A percentile compares a stretch with the other conserved stretches of the same genome.
Evolutionary conservation across 2,888 invertebrate genomes (phyloP).

Genomic region (Eupithecia insigniata): DNA sequence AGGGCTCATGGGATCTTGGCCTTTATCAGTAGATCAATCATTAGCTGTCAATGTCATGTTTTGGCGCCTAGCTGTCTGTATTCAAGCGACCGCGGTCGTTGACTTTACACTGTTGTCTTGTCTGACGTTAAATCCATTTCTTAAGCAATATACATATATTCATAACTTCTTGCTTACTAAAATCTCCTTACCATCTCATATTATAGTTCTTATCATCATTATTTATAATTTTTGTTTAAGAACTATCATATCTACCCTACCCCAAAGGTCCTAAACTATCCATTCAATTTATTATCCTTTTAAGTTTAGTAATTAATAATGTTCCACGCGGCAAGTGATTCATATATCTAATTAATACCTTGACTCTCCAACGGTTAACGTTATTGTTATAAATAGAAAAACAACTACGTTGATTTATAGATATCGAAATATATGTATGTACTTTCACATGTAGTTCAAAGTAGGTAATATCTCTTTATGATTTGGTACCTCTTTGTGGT

Average conservation of each 20-base stretch:
- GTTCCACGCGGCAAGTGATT: constrained; percentile 14
- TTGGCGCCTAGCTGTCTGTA: constrained; percentile 75
- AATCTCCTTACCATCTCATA: neutral
- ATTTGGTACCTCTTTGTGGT: constrained; percentile 17
- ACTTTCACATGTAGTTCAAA: neutral
- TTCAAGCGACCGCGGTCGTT: constrained; percentile 60
- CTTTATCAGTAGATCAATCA: constrained; percentile 68
- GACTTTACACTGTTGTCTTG: constrained; percentile 51
- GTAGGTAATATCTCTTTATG: constrained; percentile 6
- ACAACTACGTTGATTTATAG: constrained; percentile 7
- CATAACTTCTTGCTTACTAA: neutral
- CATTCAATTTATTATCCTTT: neutral
- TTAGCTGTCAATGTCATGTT: constrained; percentile 60
- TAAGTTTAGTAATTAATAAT: constrained; percentile 18
- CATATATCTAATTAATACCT: constrained; percentile 35
- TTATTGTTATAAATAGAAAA: constrained; percentile 27
- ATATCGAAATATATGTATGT: neutral
- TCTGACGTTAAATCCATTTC: constrained; percentile 8
- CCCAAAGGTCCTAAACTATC: neutral
- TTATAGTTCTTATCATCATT: neutral
- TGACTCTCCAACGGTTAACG: constrained; percentile 12
- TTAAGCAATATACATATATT: neutral
- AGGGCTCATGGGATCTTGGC: constrained; percentile 36
- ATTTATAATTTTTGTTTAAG: neutral
- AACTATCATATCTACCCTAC: neutral